Evolutionary conservation across 1,140 invertebrate species (phyloP), one percentile per base, ranked within the genome.

Genomic region (Asbolus verrucosus): DNA sequence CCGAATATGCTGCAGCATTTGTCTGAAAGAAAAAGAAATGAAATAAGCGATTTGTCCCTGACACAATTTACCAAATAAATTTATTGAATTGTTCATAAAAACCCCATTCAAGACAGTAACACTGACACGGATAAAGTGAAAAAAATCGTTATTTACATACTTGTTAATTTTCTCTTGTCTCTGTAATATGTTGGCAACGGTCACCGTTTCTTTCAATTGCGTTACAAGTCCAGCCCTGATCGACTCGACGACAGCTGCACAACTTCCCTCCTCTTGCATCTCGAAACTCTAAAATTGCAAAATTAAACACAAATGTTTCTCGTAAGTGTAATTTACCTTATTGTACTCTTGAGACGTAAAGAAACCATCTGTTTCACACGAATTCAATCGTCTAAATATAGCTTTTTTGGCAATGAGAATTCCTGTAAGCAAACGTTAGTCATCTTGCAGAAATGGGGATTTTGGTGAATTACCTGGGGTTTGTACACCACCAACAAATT

Each of bases 401-500:
- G 79, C 77, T 78, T 90, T 90, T 79, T 91, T 91, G 6, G 87
- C 89, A 36, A 91, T 80, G 30, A 92, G 76, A 67, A 92, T 83
- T 61, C 89, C 89, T 89, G 71, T 9, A 79, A 79, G 66, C 19
- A 68, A 6, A 24, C n/a, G 15, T 62, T 62, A 38, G 19, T 62
- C 18, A 62, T 6, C 4, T n/a, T 30, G 14, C 30, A 2, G 18
- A 50, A 21, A 15, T 50, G 8, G 11, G 5, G 21, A 9, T 27
- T 27, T 50, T 2, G 38, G 33, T 36, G 11, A 5, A 74, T 79
- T 71, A 86, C 85, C 83, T 82, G 94, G 94, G 8, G 94, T 94
- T 77, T 94, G 92, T 0, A 94, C 89, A 5, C 95, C 95, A 0
- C 95, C 95, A 33, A 95, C 86, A 81, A 97, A 96, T 80, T 96